Conservation (phyloP, 2,113 vertebrate species). For the Tachysurus vachellii region DNA sequence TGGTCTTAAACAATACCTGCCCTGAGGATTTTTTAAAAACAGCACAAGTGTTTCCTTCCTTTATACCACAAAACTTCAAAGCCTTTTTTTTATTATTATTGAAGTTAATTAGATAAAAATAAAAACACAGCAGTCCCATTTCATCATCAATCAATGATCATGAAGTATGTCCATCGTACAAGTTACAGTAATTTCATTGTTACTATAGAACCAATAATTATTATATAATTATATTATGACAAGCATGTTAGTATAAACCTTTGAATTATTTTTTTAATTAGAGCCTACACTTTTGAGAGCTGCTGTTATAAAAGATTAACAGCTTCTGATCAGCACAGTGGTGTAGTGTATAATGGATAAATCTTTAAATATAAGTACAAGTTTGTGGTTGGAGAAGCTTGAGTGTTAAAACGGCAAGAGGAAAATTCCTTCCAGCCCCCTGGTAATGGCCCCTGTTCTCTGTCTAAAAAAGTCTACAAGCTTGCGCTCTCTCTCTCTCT, state of each 20-base stretch:
- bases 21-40: not conserved
- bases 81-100: not conserved
- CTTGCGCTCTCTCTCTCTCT: not conserved
- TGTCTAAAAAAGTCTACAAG: conserved; percentile 11
- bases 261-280: not conserved
- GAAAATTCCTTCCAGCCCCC: conserved; percentile 16
- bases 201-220: not conserved
- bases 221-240: not conserved
- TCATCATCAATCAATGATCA: not conserved
- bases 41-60: not conserved
- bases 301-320: not conserved
- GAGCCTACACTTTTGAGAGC: not conserved
- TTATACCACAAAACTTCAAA: not conserved
- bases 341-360: not conserved
- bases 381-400: not conserved
- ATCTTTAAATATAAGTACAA: not conserved
- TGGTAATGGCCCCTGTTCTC: conserved; percentile 21
- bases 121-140: not conserved
- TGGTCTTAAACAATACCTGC: not conserved
- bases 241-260: not conserved
- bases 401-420: conserved; percentile 1
- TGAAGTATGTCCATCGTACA: not conserved
- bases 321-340: not conserved
- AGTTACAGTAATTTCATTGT: not conserved
- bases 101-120: not conserved